These are phyloP conservation scores for Aulostomus chinensis DNA, from an alignment of 2,797 vertebrate species.

Conservation along the genomic window DNA sequence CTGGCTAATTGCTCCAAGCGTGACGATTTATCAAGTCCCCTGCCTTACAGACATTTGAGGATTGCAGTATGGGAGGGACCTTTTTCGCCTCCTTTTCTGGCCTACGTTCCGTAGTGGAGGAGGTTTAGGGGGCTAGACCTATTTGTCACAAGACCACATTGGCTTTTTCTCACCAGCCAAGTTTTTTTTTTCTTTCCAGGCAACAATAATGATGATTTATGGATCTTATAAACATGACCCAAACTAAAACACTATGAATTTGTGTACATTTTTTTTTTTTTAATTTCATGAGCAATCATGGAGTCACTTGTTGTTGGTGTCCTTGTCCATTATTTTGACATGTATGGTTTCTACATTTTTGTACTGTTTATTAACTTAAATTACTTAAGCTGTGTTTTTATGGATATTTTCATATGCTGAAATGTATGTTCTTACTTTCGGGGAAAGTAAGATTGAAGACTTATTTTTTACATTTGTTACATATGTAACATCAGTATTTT, in stretches of 20 bases:
- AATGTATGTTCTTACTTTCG: constrained; percentile 97
- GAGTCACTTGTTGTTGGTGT: constrained; percentile 69
- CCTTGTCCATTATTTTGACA: constrained; percentile 75
- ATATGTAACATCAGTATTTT: constrained; percentile 99
- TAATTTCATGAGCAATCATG: constrained; percentile 71
- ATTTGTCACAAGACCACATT: constrained; percentile 38
- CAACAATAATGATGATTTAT: constrained; percentile 62
- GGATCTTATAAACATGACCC: constrained; percentile 67
- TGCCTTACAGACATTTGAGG: constrained; percentile 82
- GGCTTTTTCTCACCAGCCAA: constrained; percentile 63
- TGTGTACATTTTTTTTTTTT: constrained; percentile 75
- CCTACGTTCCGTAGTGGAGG: constrained; percentile 32
- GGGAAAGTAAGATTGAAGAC: constrained; percentile 97
- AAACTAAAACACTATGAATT: constrained; percentile 74
- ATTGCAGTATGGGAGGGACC: constrained; percentile 56
- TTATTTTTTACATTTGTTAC: constrained; percentile 99
- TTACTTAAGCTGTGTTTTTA: constrained; percentile 95
- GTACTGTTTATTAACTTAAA: constrained; percentile 94
- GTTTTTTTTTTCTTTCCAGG: constrained; percentile 44
- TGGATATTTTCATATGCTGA: constrained; percentile 98
- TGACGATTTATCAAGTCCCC: constrained; percentile 65
- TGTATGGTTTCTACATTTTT: constrained; percentile 87
- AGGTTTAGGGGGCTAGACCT: constrained; percentile 10
- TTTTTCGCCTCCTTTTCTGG: constrained; percentile 39
- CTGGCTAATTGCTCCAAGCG: constrained; percentile 63